Evolutionary conservation across 1,140 invertebrate species (phyloP).

Genomic region (Dufourea novaeangliae): DNA sequence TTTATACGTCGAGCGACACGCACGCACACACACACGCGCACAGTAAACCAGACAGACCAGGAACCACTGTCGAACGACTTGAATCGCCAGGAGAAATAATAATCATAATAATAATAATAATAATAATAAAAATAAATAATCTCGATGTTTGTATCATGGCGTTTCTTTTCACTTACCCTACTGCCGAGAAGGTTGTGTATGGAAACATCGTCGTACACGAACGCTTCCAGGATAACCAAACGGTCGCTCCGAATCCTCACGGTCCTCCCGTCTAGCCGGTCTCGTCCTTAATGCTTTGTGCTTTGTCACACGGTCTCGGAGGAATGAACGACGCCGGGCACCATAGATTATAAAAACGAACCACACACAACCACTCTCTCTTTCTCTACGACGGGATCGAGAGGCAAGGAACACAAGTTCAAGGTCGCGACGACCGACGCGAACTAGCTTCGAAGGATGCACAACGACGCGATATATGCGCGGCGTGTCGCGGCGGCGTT

Average conservation of each 20-base stretch:
- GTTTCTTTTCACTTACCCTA: conserved; percentile 79
- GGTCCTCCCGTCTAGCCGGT: neutral
- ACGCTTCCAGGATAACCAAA: conserved; percentile 38
- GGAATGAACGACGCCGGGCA: conserved; percentile 37
- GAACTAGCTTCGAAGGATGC: neutral
- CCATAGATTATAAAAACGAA: conserved; percentile 49
- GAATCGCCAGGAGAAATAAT: conserved; percentile 11
- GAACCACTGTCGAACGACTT: conserved; percentile 12
- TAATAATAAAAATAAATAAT: neutral
- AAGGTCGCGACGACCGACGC: conserved; percentile 45
- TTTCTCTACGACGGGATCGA: neutral
- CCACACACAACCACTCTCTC: conserved; percentile 31
- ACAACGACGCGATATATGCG: neutral
- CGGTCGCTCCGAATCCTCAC: neutral
- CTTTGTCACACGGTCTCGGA: conserved; percentile 27
- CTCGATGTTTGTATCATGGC: too few relatives aligned
- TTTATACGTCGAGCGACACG: neutral
- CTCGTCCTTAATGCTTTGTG: too few relatives aligned
- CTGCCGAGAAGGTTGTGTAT: conserved; percentile 79
- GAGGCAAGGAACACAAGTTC: conserved; percentile 54
- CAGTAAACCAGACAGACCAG: neutral
- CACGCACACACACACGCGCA: conserved; percentile 8
- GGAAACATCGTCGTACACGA: conserved; percentile 76
- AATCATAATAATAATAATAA: too few relatives aligned
- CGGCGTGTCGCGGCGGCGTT: neutral